Conservation (phyloP, 1,140 invertebrate species). For the Drosophila asahinai region DNA sequence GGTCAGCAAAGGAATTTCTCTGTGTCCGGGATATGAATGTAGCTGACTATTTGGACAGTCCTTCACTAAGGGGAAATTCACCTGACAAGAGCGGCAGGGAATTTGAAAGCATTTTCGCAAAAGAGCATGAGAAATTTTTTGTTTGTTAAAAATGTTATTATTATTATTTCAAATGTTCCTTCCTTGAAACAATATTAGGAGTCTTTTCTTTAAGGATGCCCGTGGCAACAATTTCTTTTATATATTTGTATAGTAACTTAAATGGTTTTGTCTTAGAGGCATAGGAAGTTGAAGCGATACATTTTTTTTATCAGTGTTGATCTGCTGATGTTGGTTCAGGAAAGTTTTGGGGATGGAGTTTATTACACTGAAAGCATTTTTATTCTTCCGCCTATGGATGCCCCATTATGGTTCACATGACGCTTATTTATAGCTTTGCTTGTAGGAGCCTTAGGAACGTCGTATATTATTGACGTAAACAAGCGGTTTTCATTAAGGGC, state of each 20-base stretch:
- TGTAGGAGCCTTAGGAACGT: neutral
- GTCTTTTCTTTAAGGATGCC: no score
- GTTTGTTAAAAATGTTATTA: neutral
- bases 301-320: conserved; percentile 6
- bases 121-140: neutral
- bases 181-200: no score
- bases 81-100: neutral
- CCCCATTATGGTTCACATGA: conserved; percentile 21
- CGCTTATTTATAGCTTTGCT: conserved; percentile 7
- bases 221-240: no score
- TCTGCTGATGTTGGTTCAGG: conserved; percentile 2
- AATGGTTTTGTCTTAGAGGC: no score
- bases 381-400: conserved; percentile 34
- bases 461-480: conserved; percentile 4
- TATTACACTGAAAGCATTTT: conserved; percentile 76
- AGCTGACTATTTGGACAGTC: conserved; percentile 41
- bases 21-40: conserved; percentile 55
- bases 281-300: no score
- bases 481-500: conserved; percentile 41
- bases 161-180: no score
- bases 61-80: neutral
- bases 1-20: conserved; percentile 36
- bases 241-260: no score
- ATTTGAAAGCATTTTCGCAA: neutral
- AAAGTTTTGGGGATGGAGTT: conserved; percentile 31